Conservation (phyloP, 2,888 invertebrate genomes). For the Schrankia costaestrigalis region DNA sequence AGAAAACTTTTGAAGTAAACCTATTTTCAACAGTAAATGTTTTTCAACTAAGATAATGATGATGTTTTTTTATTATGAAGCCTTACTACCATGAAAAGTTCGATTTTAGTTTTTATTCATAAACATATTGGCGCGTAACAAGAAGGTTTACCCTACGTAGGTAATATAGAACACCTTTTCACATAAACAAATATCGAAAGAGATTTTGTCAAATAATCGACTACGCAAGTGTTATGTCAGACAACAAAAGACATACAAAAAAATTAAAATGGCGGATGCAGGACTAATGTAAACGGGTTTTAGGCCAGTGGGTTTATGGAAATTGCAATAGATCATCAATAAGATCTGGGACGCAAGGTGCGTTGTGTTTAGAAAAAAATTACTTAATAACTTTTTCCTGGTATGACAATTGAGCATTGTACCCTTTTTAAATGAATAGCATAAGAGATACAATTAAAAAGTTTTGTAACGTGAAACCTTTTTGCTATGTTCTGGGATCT, state of each 20-base stretch:
- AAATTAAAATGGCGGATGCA: slow-evolving; percentile 40
- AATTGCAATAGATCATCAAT: slow-evolving; percentile 43
- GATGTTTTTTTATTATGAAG: no score
- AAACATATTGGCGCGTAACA: no score
- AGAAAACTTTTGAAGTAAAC: no score
- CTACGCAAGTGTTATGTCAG: slow-evolving; percentile 58
- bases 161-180: slow-evolving; percentile 53
- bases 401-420: slow-evolving; percentile 11
- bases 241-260: slow-evolving; percentile 46
- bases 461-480: no score
- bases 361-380: slow-evolving; percentile 12
- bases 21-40: no score
- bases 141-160: slow-evolving; percentile 36
- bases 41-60: no score
- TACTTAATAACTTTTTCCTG: slow-evolving; percentile 1
- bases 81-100: no score
- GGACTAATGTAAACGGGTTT: slow-evolving; percentile 50
- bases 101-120: no score
- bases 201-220: slow-evolving; percentile 67
- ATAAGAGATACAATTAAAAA: no score
- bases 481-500: no score
- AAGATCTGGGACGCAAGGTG: slow-evolving; percentile 45
- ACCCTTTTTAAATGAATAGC: no score
- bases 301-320: slow-evolving; percentile 27
- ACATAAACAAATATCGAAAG: slow-evolving; percentile 56